A percentile compares a stretch with the other conserved stretches of the same genome.
phyloP scores from a whole-genome alignment of 2,113 vertebrate species.

The Plecturocebus donacophilus region DNA sequence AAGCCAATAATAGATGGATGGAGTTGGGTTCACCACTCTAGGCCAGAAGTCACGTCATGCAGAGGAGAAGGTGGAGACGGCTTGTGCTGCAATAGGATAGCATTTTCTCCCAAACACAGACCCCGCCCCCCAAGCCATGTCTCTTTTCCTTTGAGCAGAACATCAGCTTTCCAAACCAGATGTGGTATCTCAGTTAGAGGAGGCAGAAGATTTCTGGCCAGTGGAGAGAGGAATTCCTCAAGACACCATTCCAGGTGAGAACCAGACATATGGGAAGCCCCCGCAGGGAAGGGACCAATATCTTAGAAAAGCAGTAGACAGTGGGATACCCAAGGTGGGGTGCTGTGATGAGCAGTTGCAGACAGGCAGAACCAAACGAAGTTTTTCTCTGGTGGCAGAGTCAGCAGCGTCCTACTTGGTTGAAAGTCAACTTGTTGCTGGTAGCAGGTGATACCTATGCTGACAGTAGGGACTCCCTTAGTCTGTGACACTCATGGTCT shows the following conservation, averaged over 20 bases:
- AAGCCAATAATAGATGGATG: background rate
- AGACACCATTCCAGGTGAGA: slow-evolving; percentile 72
- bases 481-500: background rate
- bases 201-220: slow-evolving; percentile 70
- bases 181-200: slow-evolving; percentile 77
- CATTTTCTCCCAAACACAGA: background rate
- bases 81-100: background rate
- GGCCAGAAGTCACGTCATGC: background rate
- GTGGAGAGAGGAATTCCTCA: slow-evolving; percentile 59
- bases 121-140: slow-evolving; percentile 52
- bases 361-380: background rate
- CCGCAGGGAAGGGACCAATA: background rate
- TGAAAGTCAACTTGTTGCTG: background rate
- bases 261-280: slow-evolving; percentile 4
- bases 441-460: background rate
- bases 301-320: background rate
- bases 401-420: background rate
- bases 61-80: background rate
- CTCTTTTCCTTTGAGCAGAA: slow-evolving; percentile 73
- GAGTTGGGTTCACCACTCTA: background rate
- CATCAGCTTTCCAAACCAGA: slow-evolving; percentile 78
- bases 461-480: background rate
- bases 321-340: background rate
- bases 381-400: background rate
- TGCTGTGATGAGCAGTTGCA: background rate